These are phyloP conservation scores for Melinaea menophilus DNA, from an alignment of 2,888 invertebrate species.

Conservation along the genomic window DNA sequence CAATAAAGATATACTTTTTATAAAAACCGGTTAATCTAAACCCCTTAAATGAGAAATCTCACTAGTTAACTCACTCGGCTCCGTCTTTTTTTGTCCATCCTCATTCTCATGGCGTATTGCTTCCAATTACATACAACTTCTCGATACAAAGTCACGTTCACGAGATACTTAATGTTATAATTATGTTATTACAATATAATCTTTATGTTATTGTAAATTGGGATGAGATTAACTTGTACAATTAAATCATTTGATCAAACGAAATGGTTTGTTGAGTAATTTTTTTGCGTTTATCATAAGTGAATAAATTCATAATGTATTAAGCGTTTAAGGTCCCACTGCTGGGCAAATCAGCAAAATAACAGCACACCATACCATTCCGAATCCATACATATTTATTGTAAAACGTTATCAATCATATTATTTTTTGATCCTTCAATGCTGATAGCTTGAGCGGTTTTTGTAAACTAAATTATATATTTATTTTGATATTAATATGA, in stretches of 20 bases:
- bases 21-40: no score
- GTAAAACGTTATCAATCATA: slow-evolving; percentile 44
- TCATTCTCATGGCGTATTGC: slow-evolving; percentile 53
- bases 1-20: no score
- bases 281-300: slow-evolving; percentile 65
- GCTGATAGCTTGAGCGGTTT: slow-evolving; percentile 19
- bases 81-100: slow-evolving; percentile 56
- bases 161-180: slow-evolving; percentile 41
- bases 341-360: slow-evolving; percentile 51
- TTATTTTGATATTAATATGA: slow-evolving; percentile 9
- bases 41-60: no score
- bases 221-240: slow-evolving; percentile 25
- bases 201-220: slow-evolving; percentile 28
- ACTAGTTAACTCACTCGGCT: slow-evolving; percentile 39
- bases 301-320: slow-evolving; percentile 44
- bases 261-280: slow-evolving; percentile 40
- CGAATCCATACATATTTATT: slow-evolving; percentile 51
- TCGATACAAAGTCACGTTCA: slow-evolving; percentile 60
- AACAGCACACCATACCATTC: slow-evolving; percentile 56
- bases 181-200: slow-evolving; percentile 25
- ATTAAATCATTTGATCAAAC: background rate
- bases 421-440: slow-evolving; percentile 34
- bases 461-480: slow-evolving; percentile 14
- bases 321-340: background rate
- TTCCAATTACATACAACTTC: slow-evolving; percentile 66